Percentiles rank a stretch among this genome's conserved stretches.
These are phyloP conservation scores for Macrotis lagotis DNA, from an alignment of 2,113 vertebrate genomes.

Conservation along the genomic window DNA sequence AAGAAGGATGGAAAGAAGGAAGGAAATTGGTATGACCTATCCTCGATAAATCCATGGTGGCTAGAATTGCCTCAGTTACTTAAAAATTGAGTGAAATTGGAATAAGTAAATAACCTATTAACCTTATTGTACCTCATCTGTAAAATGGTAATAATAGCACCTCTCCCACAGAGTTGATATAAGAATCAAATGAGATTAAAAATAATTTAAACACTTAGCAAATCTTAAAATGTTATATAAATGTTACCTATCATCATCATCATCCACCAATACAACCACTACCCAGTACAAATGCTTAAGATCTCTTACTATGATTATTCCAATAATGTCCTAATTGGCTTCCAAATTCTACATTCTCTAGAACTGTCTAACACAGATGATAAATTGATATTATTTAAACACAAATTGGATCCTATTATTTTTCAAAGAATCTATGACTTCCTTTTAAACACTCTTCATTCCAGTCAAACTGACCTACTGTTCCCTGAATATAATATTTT, in stretches of 20 bases:
- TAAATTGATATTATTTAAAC: neutral
- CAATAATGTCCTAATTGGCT: neutral
- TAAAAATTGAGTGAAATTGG: too few relatives aligned
- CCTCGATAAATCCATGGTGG: neutral
- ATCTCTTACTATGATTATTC: neutral
- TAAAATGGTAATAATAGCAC: too few relatives aligned
- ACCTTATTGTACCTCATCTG: too few relatives aligned
- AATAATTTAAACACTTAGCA: too few relatives aligned
- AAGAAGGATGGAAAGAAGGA: too few relatives aligned
- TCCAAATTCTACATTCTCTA: neutral
- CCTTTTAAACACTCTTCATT: neutral
- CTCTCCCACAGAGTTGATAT: too few relatives aligned
- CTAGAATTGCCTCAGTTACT: neutral
- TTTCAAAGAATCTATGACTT: neutral
- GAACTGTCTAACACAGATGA: neutral
- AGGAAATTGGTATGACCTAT: neutral
- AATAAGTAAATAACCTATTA: too few relatives aligned
- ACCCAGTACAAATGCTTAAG: neutral
- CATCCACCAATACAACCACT: neutral
- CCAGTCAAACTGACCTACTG: neutral
- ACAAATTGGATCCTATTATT: neutral
- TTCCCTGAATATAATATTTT: neutral
- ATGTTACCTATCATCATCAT: too few relatives aligned
- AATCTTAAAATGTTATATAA: too few relatives aligned
- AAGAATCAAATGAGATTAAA: too few relatives aligned